phyloP scores from a whole-genome alignment of 2,797 vertebrate species.

The Ispidina picta region DNA sequence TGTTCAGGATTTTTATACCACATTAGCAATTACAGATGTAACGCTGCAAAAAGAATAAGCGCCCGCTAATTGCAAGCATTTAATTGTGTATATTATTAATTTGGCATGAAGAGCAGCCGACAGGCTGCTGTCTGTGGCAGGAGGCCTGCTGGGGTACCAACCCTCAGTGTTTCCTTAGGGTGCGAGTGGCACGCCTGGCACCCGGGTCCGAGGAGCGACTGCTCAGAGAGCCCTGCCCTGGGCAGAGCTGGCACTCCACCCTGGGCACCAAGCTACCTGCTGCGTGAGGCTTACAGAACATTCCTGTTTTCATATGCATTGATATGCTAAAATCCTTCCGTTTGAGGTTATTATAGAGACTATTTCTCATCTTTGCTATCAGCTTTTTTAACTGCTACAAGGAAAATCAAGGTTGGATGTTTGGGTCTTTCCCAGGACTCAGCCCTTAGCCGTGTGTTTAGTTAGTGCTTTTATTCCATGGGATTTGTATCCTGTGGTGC shows the following conservation, averaged over 20 bases:
- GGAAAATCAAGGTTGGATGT: background rate
- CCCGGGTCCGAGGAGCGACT: no score
- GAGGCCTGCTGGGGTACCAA: background rate
- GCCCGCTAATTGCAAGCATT: constrained; percentile 25
- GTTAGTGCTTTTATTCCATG: background rate
- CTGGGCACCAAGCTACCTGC: no score
- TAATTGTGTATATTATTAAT: constrained; percentile 42
- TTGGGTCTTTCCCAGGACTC: background rate
- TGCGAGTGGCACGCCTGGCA: no score
- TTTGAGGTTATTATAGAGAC: background rate
- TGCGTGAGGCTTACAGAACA: background rate
- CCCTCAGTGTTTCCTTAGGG: no score
- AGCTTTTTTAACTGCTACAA: background rate
- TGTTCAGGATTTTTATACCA: constrained; percentile 35
- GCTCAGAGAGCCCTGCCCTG: no score
- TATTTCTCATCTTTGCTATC: background rate
- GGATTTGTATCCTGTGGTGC: background rate
- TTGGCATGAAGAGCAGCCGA: constrained; percentile 19
- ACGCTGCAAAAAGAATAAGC: constrained; percentile 38
- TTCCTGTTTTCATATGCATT: background rate
- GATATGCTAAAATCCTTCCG: background rate
- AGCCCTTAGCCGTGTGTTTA: background rate
- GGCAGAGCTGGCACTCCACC: no score
- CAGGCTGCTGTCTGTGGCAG: background rate
- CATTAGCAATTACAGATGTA: constrained; percentile 14